Base-by-base conservation (phyloP, 2,888 invertebrate species). In the Acronicta psi region DNA sequence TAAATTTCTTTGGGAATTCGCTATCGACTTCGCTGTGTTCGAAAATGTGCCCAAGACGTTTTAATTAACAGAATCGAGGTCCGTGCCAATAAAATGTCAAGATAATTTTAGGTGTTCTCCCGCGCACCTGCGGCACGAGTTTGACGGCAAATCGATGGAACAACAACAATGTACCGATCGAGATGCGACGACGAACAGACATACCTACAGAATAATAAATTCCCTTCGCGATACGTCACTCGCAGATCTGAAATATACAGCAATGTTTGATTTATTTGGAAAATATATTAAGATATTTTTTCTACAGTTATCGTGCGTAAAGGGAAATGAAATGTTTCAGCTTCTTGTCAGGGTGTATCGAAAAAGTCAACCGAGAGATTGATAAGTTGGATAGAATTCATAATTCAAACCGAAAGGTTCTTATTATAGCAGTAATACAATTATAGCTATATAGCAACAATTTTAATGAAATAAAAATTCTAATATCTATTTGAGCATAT, bases 21-120 rank as follows among this genome's bases (percentile, higher is more conserved):
- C 47, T 62, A 62, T 64, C 63, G 17, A 62, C 61, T 47, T 58
- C 46, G 43, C 23, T 64, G 52, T 75, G 52, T 75, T 65, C 60
- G 69, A 75, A 73, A 75, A 78, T 73, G 66, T 77, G 46, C 52
- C 67, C 56, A 75, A 84, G 81, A 83, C 83, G 71, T 84, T 89
- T 87, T 87, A 91, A 90, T 90, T 86, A 87, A 82, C 80, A 80
- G 75, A 82, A 77, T 81, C 82, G 81, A 82, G 71, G 69, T 59
- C 64, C 64, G 70, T 79, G 85, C 85, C 86, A 88, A 87, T 89
- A 87, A 86, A 88, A 83, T 78, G 86, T 85, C 87, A 81, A 88
- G 89, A 90, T 89, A 87, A 88, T 88, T 89, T 86, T 81, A 83
- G 83, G 77, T 75, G 81, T 69, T 80, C 79, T 58, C 69, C 53